These are phyloP conservation scores for Seira sanloemensis DNA, from an alignment of 2,888 invertebrate species.

Conservation along the genomic window DNA sequence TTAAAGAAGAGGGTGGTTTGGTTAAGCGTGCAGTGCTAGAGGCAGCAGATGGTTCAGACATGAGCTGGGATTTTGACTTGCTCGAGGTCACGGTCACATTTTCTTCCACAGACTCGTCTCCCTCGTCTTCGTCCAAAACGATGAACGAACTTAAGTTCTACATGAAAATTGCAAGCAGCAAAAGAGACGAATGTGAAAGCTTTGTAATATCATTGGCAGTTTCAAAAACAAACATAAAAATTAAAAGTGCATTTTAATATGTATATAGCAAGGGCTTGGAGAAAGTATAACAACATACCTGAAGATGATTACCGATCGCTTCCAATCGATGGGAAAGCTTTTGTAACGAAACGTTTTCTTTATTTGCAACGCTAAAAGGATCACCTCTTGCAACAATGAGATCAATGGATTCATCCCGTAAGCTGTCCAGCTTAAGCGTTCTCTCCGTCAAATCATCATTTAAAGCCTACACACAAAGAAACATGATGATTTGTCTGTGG, in stretches of 20 bases:
- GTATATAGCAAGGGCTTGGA: not conserved
- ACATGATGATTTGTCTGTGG: not conserved
- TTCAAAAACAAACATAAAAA: not conserved
- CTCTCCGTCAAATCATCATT: conserved; percentile 72
- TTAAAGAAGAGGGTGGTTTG: conserved; percentile 53
- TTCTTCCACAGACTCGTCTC: conserved; percentile 62
- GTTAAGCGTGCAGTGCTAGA: conserved; percentile 55
- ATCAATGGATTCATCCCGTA: conserved; percentile 73
- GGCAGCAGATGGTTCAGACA: conserved; percentile 59
- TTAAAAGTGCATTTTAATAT: not conserved
- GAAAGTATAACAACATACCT: conserved; percentile 51
- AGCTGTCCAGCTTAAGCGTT: conserved; percentile 71
- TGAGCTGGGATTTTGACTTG: conserved; percentile 64
- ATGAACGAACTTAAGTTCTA: conserved; percentile 72
- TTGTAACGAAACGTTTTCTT: conserved; percentile 67
- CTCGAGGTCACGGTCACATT: conserved; percentile 59
- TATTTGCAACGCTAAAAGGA: conserved; percentile 71
- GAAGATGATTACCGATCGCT: conserved; percentile 67
- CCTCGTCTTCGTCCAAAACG: conserved; percentile 68
- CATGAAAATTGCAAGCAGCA: not conserved
- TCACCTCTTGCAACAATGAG: conserved; percentile 70
- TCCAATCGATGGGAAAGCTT: conserved; percentile 70
- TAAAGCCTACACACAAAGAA: conserved; percentile 68
- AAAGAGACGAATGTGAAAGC: not conserved
- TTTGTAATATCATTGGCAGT: not conserved